These are phyloP conservation scores for Stichodactyla mertensii DNA, from an alignment of 64 coral and sea anemone genomes.

Conservation along the genomic window DNA sequence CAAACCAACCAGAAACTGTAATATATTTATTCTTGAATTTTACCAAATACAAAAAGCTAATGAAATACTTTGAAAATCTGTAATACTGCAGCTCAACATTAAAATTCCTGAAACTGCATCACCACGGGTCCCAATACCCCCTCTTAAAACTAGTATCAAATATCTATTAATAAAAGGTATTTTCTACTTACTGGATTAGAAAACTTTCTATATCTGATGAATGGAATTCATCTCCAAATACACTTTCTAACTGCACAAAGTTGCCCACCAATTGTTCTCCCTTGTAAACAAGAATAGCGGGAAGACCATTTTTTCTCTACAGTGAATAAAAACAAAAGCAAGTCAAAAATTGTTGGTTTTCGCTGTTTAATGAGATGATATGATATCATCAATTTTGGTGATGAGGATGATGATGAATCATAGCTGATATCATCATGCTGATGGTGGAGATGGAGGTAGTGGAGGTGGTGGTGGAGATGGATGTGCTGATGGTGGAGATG, in stretches of 20 bases:
- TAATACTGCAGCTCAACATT: too few relatives aligned
- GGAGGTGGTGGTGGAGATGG: too few relatives aligned
- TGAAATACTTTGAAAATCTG: too few relatives aligned
- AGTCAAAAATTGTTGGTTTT: not conserved
- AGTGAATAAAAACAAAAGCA: not conserved
- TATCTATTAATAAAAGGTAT: not conserved
- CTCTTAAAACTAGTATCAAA: too few relatives aligned
- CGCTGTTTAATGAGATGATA: not conserved
- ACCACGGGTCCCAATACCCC: too few relatives aligned
- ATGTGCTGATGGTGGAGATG: too few relatives aligned
- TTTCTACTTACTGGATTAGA: slow-evolving; percentile 73
- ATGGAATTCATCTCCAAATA: slow-evolving; percentile 83
- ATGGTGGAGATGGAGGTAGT: too few relatives aligned
- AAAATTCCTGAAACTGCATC: too few relatives aligned
- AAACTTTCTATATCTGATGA: slow-evolving; percentile 87
- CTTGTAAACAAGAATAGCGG: slow-evolving; percentile 85
- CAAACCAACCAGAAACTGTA: too few relatives aligned
- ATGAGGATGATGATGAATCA: not conserved
- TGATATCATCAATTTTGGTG: not conserved
- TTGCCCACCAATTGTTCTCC: slow-evolving; percentile 82
- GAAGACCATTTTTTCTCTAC: slow-evolving; percentile 77
- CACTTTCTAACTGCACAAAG: slow-evolving; percentile 75
- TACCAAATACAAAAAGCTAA: too few relatives aligned
- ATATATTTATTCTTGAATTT: too few relatives aligned
- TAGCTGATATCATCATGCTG: too few relatives aligned